Evolutionary conservation across 2,113 vertebrate genomes (phyloP).

Genomic region (Anolis sagrei): DNA sequence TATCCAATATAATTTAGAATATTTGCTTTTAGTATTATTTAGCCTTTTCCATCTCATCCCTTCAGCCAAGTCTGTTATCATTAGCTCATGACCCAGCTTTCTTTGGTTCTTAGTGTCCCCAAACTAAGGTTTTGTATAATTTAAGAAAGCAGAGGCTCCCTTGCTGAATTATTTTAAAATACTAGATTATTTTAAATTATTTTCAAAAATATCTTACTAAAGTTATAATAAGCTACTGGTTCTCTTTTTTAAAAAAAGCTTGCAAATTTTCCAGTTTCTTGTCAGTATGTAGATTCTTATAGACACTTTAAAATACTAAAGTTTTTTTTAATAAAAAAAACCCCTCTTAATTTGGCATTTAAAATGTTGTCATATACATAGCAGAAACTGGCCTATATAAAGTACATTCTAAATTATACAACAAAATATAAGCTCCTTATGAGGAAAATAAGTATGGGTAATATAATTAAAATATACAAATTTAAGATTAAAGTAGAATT

Average conservation of each 20-base stretch:
- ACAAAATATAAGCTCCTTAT: too few relatives aligned
- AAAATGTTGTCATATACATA: background rate
- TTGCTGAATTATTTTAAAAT: background rate
- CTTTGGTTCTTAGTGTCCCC: slow-evolving; percentile 10
- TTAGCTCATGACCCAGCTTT: background rate
- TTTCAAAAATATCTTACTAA: too few relatives aligned
- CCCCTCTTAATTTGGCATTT: background rate
- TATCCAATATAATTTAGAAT: background rate
- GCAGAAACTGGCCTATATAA: background rate
- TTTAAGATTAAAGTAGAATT: too few relatives aligned
- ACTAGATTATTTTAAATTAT: too few relatives aligned
- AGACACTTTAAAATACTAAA: background rate
- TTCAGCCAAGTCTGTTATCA: background rate
- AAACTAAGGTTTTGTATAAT: background rate
- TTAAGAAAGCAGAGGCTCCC: background rate
- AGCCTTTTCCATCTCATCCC: slow-evolving; percentile 26
- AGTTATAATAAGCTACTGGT: background rate
- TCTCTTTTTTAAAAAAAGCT: background rate
- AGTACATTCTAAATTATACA: background rate
- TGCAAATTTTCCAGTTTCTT: background rate
- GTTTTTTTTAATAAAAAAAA: too few relatives aligned
- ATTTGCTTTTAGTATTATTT: background rate
- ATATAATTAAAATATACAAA: too few relatives aligned
- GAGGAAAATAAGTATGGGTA: too few relatives aligned
- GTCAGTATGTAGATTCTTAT: background rate